Evolutionary conservation across 2,113 vertebrate species (phyloP).

Genomic region (Holacanthus passer): DNA sequence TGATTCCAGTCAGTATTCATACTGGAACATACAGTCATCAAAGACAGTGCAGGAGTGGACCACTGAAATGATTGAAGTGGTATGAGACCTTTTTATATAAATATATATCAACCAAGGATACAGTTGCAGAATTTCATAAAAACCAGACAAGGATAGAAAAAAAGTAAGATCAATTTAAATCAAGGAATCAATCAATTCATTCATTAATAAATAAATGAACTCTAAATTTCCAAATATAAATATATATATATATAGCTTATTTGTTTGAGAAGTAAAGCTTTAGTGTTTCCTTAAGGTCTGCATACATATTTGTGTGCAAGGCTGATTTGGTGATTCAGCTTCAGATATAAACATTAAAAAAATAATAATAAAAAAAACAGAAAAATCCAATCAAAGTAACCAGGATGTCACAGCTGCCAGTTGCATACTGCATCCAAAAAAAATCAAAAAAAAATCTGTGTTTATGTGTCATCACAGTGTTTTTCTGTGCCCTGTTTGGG

Average conservation of each 20-base stretch:
- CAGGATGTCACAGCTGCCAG: slow-evolving; percentile 48
- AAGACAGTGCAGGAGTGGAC: slow-evolving; percentile 39
- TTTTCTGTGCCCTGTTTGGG: slow-evolving; percentile 37
- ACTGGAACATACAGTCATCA: slow-evolving; percentile 59
- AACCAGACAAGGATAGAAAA: not conserved
- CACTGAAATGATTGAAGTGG: slow-evolving; percentile 47
- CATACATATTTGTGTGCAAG: slow-evolving; percentile 36
- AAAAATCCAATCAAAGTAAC: slow-evolving; percentile 22
- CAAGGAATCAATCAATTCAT: not conserved
- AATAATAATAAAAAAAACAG: not conserved
- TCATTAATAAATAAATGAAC: not conserved
- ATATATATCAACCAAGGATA: slow-evolving; percentile 24
- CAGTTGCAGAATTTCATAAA: not conserved
- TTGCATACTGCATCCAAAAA: slow-evolving; percentile 26
- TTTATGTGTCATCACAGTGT: slow-evolving; percentile 46
- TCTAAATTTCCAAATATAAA: not conserved
- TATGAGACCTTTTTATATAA: not conserved
- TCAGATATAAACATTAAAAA: slow-evolving; percentile 38
- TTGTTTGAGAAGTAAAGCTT: not conserved
- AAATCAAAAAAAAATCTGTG: slow-evolving; percentile 41
- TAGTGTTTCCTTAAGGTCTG: not conserved
- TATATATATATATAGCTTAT: not conserved
- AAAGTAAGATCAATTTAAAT: not conserved
- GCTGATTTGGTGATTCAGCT: not conserved
- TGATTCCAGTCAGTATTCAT: slow-evolving; percentile 50